phyloP scores from a whole-genome alignment of 2,797 vertebrate species.

The Naso thynnoides region DNA sequence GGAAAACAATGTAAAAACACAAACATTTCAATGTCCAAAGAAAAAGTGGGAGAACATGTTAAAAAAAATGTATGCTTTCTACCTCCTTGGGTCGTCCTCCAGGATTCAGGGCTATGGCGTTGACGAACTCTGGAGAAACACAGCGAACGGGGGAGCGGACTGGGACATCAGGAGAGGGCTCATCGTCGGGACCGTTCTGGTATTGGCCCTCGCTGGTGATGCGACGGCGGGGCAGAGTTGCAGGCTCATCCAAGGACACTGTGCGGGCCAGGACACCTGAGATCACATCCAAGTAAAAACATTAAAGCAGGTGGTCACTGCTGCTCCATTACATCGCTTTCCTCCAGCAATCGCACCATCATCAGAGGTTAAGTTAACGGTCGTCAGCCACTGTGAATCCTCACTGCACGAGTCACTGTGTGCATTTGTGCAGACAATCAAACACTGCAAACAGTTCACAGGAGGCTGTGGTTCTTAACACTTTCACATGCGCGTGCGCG shows the following conservation, averaged over 20 bases:
- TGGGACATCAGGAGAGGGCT: constrained; percentile 81
- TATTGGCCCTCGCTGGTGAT: constrained; percentile 89
- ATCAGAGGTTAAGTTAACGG: constrained; percentile 52
- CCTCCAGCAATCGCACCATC: constrained; percentile 1
- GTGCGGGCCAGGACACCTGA: constrained; percentile 90
- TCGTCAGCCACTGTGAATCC: constrained; percentile 40
- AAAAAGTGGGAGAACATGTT: not conserved
- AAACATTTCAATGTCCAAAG: not conserved
- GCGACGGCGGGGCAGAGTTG: constrained; percentile 78
- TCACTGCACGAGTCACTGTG: constrained; percentile 29
- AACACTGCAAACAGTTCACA: constrained; percentile 32
- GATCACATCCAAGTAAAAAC: constrained; percentile 12
- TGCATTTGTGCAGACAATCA: constrained; percentile 35
- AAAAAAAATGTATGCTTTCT: constrained; percentile 5
- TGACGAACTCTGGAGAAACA: constrained; percentile 95
- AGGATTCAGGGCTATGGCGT: constrained; percentile 94
- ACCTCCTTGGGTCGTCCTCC: constrained; percentile 98
- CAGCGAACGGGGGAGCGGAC: constrained; percentile 92
- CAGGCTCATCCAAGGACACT: constrained; percentile 81
- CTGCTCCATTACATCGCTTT: not conserved
- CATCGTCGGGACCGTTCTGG: constrained; percentile 84
- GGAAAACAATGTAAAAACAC: constrained; percentile 22
- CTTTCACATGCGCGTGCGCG: no score
- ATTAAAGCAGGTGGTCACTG: not conserved
- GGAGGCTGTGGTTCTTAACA: constrained; percentile 35